Percentiles rank a stretch among this genome's conserved stretches.
Conservation (phyloP, 2,888 invertebrate species). For the Onchidella celtica region DNA sequence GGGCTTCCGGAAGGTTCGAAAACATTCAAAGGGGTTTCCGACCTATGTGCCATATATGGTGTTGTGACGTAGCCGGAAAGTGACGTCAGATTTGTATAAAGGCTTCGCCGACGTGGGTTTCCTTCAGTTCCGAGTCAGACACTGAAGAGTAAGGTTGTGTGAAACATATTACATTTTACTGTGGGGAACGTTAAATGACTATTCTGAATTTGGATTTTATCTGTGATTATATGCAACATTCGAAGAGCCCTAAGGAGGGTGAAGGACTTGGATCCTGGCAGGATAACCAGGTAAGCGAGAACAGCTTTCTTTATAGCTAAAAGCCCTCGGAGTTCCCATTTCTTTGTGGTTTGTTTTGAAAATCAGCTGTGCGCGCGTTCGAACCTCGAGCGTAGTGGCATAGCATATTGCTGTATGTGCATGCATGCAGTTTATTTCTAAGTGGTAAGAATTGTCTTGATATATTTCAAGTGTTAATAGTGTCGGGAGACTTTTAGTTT, state of each 20-base stretch:
- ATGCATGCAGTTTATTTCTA: not conserved
- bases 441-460: not conserved
- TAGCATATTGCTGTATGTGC: not conserved
- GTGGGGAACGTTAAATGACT: not conserved
- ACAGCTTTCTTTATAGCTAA: not conserved
- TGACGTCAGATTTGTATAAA: slow-evolving; percentile 9
- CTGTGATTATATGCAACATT: not conserved
- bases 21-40: not conserved
- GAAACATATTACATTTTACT: too few relatives aligned
- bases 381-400: not conserved
- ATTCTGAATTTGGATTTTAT: not conserved
- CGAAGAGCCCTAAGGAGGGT: not conserved
- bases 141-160: not conserved
- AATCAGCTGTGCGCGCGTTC: not conserved
- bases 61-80: too few relatives aligned
- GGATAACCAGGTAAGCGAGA: slow-evolving; percentile 9
- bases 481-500: not conserved
- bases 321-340: not conserved
- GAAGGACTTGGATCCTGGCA: not conserved
- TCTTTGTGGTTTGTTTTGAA: not conserved
- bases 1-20: not conserved
- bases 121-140: not conserved
- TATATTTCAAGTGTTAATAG: not conserved
- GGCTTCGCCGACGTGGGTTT: not conserved
- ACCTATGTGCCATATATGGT: not conserved